phyloP scores from a whole-genome alignment of 2,797 vertebrate genomes.

The Sebastes oblongus region DNA sequence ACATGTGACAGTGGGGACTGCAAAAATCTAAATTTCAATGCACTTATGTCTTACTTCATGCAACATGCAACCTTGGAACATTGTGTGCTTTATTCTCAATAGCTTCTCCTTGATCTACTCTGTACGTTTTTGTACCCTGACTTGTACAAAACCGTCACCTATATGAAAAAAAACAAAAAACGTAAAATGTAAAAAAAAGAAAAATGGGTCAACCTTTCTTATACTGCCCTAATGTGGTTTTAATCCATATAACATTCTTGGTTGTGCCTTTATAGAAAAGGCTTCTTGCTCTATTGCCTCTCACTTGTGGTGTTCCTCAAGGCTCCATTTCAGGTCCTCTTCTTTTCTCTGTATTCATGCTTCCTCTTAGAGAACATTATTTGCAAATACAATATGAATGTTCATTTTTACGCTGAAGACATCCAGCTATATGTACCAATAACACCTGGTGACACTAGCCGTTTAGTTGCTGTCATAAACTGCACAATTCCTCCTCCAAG shows the following conservation, averaged over 20 bases:
- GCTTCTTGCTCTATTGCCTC: neutral
- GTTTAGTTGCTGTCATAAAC: neutral
- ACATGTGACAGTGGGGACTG: neutral
- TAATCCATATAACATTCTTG: neutral
- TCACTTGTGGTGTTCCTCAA: neutral
- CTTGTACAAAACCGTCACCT: neutral
- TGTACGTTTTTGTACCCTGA: neutral
- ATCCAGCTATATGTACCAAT: neutral
- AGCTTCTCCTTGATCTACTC: neutral
- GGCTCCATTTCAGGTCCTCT: neutral
- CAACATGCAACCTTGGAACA: neutral
- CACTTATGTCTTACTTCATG: neutral
- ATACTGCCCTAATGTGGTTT: neutral
- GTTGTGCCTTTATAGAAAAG: neutral
- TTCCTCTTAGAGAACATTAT: neutral
- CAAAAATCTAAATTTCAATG: neutral
- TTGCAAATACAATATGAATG: neutral
- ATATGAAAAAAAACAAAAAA: neutral
- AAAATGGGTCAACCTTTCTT: neutral
- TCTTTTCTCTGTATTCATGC: neutral
- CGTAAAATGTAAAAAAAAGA: neutral
- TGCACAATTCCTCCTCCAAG: neutral
- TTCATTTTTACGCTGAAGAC: neutral
- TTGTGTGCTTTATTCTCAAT: neutral
- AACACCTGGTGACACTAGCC: neutral